Evolutionary conservation across 2,113 vertebrate genomes (phyloP).

Genomic region (Girardinichthys multiradiatus): DNA sequence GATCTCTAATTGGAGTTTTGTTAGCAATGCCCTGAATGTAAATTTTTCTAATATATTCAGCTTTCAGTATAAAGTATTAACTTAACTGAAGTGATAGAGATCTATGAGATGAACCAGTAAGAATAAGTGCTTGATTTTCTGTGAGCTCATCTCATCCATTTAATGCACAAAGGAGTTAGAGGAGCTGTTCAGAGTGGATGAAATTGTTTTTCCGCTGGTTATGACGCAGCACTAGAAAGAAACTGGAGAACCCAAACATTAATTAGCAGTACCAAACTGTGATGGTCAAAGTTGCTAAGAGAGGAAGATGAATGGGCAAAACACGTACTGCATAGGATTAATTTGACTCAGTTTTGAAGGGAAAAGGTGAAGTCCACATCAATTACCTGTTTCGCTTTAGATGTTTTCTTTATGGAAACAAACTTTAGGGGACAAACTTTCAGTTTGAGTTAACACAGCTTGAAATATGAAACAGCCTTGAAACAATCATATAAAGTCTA

Average conservation of each 20-base stretch:
- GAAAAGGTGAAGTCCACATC: no score
- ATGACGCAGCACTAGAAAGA: no score
- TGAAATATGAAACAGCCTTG: no score
- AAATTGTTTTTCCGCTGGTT: no score
- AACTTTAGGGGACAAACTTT: background rate
- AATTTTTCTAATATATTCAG: background rate
- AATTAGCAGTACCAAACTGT: background rate
- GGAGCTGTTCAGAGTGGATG: background rate
- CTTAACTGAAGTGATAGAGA: background rate
- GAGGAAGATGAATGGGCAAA: no score
- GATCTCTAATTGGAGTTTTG: no score
- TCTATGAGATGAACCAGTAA: background rate
- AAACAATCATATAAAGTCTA: no score
- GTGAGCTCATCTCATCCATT: background rate
- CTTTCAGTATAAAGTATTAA: background rate
- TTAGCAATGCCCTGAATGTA: background rate
- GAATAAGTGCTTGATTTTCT: background rate
- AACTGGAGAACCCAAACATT: no score
- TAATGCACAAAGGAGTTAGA: background rate
- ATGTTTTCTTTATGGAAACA: background rate
- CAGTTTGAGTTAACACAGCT: background rate
- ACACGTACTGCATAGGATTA: no score
- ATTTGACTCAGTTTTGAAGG: no score
- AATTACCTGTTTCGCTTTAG: background rate
- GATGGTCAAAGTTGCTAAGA: background rate